These are phyloP conservation scores for Bradypodion pumilum DNA, from an alignment of 2,797 vertebrate genomes.

Conservation along the genomic window DNA sequence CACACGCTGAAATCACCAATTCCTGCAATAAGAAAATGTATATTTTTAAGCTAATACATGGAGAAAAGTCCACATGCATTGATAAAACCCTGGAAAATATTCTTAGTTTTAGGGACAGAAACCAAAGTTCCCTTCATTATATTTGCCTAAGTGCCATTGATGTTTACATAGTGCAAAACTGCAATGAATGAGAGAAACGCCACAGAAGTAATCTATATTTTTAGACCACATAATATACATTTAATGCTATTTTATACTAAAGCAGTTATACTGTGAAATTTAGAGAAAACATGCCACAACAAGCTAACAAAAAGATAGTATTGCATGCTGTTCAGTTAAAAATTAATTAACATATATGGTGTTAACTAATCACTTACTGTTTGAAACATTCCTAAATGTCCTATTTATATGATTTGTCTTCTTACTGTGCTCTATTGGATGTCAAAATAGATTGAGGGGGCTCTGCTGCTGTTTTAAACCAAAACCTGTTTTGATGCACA, in stretches of 20 bases:
- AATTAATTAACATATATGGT: too few relatives aligned
- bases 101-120: constrained; percentile 11
- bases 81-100: background rate
- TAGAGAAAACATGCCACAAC: background rate
- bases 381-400: background rate
- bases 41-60: background rate
- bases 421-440: background rate
- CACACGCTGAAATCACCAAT: constrained; percentile 96
- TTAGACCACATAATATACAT: background rate
- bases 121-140: background rate
- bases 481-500: background rate
- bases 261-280: background rate
- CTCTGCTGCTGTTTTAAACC: background rate
- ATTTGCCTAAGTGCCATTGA: background rate
- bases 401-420: background rate
- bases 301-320: background rate
- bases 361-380: background rate
- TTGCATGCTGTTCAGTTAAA: background rate
- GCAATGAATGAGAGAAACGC: background rate
- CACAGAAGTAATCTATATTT: background rate
- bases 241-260: too few relatives aligned
- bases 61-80: background rate
- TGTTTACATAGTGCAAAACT: background rate
- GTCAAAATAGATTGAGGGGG: background rate
- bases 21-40: constrained; percentile 73